Base-by-base conservation (phyloP, 2,888 invertebrate species). In the Maniola hyperantus region DNA sequence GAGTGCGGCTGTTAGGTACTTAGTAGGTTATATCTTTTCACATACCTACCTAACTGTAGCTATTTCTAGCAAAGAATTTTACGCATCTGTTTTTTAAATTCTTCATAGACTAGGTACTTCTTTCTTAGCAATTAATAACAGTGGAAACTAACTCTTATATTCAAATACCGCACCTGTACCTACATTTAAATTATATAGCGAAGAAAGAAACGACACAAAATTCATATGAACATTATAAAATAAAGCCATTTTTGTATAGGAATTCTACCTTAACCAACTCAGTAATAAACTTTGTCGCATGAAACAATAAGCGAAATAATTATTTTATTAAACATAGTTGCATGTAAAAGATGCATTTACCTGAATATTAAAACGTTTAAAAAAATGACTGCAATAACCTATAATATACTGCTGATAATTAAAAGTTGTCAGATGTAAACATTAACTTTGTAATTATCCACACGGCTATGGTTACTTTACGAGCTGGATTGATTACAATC, bases 401-500 rank as follows among this genome's bases (percentile, higher is more conserved):
- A 64, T 68, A 68, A 65, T 70, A 70, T 55, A 63, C 10, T 1
- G 64, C 13, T 20, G 10, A 54, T 70, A 70, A 70, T 70, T 68
- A 70, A 70, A 70, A 68, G 54, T 64, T 69, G 48, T 55, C 51
- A 65, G 63, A 70, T 68, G 66, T 68, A 70, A 68, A 64, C 66
- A 66, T 68, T 64, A 70, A 70, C 48, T 70, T 42, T 13, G 54
- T 65, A 26, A 63, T 68, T 66, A 70, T 63, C 58, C 65, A 20
- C 39, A 63, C 60, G 57, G 44, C 48, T 64, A 59, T 59, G 59
- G 66, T 48, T 62, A 64, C 70, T 71, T 70, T 68, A 70, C 66
- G 57, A 68, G 66, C 64, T 2, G 64, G 66, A 68, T 64, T 70
- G 71, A 70, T 71, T 68, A 70, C 62, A 65, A 71, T 71, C 71